Base-by-base conservation (phyloP, 1,140 invertebrate species). In the Lepidostoma basale region DNA sequence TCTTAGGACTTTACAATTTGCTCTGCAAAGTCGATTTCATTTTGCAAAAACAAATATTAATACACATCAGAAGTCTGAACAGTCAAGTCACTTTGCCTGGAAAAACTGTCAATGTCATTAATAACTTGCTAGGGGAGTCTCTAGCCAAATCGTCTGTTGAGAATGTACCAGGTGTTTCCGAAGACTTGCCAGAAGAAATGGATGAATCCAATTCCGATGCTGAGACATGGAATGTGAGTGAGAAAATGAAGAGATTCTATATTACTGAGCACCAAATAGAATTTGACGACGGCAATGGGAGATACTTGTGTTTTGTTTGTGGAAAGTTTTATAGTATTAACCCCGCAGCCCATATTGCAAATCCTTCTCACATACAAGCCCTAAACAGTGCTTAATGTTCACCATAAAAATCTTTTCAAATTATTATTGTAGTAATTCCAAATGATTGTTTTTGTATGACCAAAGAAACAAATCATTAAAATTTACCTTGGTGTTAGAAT, bases 21-120 rank as follows among this genome's bases (percentile, higher is more conserved):
- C 22, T 56, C 20, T 56, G 52, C 36, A 56, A 56, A 56, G 18
- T 56, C 1, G 52, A 56, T 56, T 10, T 9, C 22, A 36, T 33
- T 18, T 56, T 56, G 28, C 28, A 56, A 10, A 56, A 56, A 33
- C 52, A 56, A 22, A 56, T 56, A 1, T 33, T 56, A 36, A 10
- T 8, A 18, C 28, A 36, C 2, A 56, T 56, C 36, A 10, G 23
- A 36, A 56, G 20, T 16, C 12, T 18, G 2, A 33, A 56, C 12
- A 33, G 28, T 18, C 20, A 56, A 2, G 20, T 56, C 10, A 20
- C 16, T 16, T 18, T 56, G 6, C 52, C 52, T 39, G 52, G 52
- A 1, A 56, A 56, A 56, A 56, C 52, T 4, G 9, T 56, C 4
- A 9, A 56, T 10, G 9, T 56, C 16, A 33, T 49, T 49, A 4